Base-by-base conservation (phyloP, 2,888 invertebrate species). In the Vesta saturnalis region DNA sequence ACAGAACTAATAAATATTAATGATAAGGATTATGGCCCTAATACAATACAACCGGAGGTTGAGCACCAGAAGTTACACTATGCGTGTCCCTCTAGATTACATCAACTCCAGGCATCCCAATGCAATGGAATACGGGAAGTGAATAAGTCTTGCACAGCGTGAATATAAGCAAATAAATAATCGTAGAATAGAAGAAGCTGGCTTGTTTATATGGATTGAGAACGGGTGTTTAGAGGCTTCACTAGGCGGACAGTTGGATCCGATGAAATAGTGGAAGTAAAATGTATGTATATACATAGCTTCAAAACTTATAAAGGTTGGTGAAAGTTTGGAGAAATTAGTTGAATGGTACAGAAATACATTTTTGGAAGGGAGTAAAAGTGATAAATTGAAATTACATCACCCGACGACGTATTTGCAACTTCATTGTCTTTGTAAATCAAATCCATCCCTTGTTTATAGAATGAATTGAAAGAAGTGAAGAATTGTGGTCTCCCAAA, bases 91-190 rank as follows among this genome's bases (percentile, higher is more conserved):
- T 6, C 5, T 30, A 30, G 30, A 30, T 10, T 30, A 30, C 30
- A 1, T 3, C 19, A 18, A 55, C 22, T 55, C 6, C 19, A 55
- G 14, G 14, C 4, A 4, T 18, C 55, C 3, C 22, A n/a, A 1
- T 19, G 55, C 55, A 22, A 55, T 22, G n/a, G 55, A 55, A 23
- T 23, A 55, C 22, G 55, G n/a, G 6, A 21, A 10, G 19, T 18
- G 14, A 55, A 55, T 23, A n/a, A 55, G 18, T 21, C 3, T 55
- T 1, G 55, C 10, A 30, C 5, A 30, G n/a, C 30, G 30, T 30
- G 30, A 30, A 30, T 30, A 6, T 10, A 10, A 30, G 10, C 5
- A 30, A 30, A 5, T 6, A 30, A 30, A 30, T 6, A 30, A 30
- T 30, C 30, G 30, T 10, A 30, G 10, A 10, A 10, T 30, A 30